Evolutionary conservation across 2,888 invertebrate species (phyloP).

Genomic region (Rutpela maculata): DNA sequence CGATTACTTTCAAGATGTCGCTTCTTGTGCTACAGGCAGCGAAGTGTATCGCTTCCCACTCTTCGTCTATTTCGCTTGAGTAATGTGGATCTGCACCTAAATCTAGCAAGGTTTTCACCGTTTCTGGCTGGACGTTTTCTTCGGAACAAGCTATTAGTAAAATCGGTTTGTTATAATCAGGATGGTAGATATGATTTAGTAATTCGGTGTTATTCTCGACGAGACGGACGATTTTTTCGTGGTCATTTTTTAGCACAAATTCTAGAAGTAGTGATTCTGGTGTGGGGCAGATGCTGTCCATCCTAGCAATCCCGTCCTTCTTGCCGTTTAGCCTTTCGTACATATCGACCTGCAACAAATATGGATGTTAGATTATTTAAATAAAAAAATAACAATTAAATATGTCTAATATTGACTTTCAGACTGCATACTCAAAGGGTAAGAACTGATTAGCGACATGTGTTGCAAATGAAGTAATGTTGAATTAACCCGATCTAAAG

Average conservation of each 20-base stretch:
- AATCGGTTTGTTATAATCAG: slow-evolving; percentile 76
- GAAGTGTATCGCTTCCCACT: slow-evolving; percentile 81
- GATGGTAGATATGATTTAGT: slow-evolving; percentile 75
- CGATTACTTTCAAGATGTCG: slow-evolving; percentile 73
- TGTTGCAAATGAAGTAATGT: no score
- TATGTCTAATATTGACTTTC: no score
- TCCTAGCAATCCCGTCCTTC: slow-evolving; percentile 54
- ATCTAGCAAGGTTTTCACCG: slow-evolving; percentile 77
- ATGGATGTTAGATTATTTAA: neutral
- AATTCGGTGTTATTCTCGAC: slow-evolving; percentile 75
- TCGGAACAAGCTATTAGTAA: slow-evolving; percentile 75
- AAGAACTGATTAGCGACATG: no score
- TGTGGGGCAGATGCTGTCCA: slow-evolving; percentile 67
- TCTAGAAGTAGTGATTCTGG: slow-evolving; percentile 73
- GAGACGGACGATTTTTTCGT: slow-evolving; percentile 75
- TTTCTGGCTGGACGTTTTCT: slow-evolving; percentile 76
- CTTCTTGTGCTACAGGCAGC: slow-evolving; percentile 76
- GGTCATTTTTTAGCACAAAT: slow-evolving; percentile 76
- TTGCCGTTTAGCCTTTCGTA: slow-evolving; percentile 29
- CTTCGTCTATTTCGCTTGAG: slow-evolving; percentile 73
- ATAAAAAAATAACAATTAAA: no score
- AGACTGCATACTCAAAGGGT: no score
- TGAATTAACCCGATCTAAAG: no score
- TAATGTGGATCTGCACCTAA: slow-evolving; percentile 79
- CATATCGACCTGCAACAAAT: slow-evolving; percentile 28